These are phyloP conservation scores for Cyrtonyx montezumae DNA, from an alignment of 2,113 vertebrate species.

Conservation along the genomic window DNA sequence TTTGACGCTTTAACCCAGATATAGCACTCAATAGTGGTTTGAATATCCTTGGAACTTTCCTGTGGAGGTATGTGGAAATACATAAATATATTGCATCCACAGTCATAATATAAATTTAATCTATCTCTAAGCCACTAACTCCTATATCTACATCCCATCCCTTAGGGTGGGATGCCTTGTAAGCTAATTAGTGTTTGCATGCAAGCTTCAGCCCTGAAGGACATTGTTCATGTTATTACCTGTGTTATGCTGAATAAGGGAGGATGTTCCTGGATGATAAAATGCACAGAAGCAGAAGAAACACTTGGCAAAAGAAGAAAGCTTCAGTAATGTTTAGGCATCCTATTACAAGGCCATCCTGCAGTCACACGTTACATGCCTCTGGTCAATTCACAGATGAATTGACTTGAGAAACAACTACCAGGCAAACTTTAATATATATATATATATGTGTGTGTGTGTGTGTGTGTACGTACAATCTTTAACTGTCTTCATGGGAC, in stretches of 20 bases:
- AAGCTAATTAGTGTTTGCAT: conserved; percentile 53
- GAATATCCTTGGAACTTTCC: not conserved
- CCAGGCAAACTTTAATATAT: not conserved
- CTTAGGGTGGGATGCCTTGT: conserved; percentile 3
- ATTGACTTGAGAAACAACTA: not conserved
- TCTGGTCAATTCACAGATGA: not conserved
- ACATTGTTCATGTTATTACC: conserved; percentile 30
- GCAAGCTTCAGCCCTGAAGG: conserved; percentile 37
- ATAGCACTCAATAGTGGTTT: not conserved
- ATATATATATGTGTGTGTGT: too few species aligned
- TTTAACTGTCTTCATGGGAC: not conserved
- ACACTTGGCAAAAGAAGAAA: not conserved
- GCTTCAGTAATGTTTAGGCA: not conserved
- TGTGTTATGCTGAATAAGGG: not conserved
- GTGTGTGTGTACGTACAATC: not conserved
- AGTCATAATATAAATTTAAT: not conserved
- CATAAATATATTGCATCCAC: not conserved
- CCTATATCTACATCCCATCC: not conserved
- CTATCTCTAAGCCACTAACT: conserved; percentile 40
- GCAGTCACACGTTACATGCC: not conserved
- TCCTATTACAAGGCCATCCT: not conserved
- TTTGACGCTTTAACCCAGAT: not conserved
- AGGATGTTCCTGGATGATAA: conserved; percentile 4
- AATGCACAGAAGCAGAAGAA: not conserved
- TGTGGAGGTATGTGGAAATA: not conserved